Conservation (phyloP, 2,797 vertebrate species). For the Tenualosa ilisha region DNA sequence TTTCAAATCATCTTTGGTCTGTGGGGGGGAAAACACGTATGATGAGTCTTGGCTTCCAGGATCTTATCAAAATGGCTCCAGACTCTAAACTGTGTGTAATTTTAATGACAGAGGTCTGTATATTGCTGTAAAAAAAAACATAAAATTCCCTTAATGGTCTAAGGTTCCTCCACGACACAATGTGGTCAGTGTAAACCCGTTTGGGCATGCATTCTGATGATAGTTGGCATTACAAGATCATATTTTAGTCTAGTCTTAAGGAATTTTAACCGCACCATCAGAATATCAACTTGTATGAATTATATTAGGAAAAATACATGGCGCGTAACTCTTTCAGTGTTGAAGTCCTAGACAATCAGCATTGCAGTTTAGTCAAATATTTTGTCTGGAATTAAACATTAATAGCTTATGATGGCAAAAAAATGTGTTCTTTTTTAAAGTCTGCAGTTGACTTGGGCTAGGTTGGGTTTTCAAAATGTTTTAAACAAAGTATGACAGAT, state of each 20-base stretch:
- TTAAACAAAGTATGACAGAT: conserved; percentile 7
- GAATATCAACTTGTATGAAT: conserved; percentile 6
- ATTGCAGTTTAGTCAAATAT: background rate
- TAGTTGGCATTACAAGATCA: background rate
- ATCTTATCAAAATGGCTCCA: background rate
- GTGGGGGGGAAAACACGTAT: background rate
- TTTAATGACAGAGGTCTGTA: background rate
- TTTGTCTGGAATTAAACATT: conserved; percentile 9
- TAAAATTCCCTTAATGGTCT: background rate
- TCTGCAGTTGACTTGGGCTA: background rate
- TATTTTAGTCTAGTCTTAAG: conserved; percentile 16
- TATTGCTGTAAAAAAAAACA: background rate
- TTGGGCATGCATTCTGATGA: background rate
- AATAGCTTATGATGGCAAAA: background rate
- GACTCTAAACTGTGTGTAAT: background rate
- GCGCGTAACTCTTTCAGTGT: background rate
- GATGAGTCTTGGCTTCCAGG: background rate
- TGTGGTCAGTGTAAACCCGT: conserved; percentile 1
- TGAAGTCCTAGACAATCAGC: background rate
- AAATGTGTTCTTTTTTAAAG: background rate
- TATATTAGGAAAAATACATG: conserved; percentile 10
- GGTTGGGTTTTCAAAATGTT: background rate
- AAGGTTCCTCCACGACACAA: background rate
- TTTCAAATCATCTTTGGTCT: background rate
- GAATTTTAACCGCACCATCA: conserved; percentile 10